Evolutionary conservation across 2,888 invertebrate genomes (phyloP), one percentile per base, ranked within the genome.

Genomic region (Hypsopygia costalis): DNA sequence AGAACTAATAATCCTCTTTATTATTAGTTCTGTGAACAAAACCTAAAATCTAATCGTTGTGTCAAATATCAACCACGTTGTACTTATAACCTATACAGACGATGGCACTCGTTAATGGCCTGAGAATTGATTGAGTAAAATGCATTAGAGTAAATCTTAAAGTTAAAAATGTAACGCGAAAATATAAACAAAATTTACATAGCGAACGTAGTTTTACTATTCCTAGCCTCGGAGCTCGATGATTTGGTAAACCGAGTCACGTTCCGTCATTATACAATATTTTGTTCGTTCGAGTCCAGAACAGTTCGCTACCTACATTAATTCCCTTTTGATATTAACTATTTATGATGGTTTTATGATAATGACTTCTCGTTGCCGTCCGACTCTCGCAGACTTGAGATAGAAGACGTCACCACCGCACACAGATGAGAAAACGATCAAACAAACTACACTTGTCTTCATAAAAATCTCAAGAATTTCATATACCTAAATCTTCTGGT

Each of bases 81-180:
- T 69, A 79, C 83, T 81, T 86, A 86, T 57, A 63, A 76, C 69
- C 82, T 86, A 86, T 56, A 70, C 73, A 83, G 77, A 81, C 81
- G 81, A 88, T 88, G 88, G 88, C 88, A 88, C 88, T 82, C 79
- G 66, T 71, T 79, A 83, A 88, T 88, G 88, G 88, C 88, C 87
- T 86, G 86, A 85, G 81, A 87, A 85, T 87, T 77, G 83, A 75
- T 77, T 81, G 81, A 82, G 81, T 87, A 87, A 87, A 87, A 88
- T 87, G 86, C 85, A 87, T 82, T 79, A 86, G 72, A 86, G 71
- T 80, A 78, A 74, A 73, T 70, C 58, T 79, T 77, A 77, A 52
- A 77, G 65, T 74, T 60, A 69, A 52, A 57, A 66, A 70, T 25
- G 64, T 58, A 67, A 74, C 77, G 81, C 75, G 76, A 79, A 74